A percentile compares a stretch with the other conserved stretches of the same genome.
These are phyloP conservation scores for Axea sp. DNA, from an alignment of 2,888 invertebrate species.

Conservation along the genomic window DNA sequence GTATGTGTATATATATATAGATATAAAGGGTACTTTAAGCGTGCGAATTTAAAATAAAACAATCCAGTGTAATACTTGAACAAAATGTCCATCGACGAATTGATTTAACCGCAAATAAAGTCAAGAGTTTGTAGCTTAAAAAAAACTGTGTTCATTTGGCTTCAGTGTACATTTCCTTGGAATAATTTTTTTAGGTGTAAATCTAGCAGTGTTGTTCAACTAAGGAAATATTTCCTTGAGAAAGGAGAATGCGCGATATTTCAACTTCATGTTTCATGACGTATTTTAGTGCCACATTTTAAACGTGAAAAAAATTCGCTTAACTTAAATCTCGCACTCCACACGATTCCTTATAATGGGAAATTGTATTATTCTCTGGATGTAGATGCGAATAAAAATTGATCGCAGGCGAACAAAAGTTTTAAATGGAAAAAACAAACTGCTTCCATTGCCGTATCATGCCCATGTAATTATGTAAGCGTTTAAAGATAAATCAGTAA, in stretches of 20 bases:
- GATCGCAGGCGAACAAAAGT: too few relatives aligned
- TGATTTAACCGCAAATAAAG: too few relatives aligned
- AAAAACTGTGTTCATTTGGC: slow-evolving; percentile 12
- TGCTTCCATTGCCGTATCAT: too few relatives aligned
- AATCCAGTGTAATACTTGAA: too few relatives aligned
- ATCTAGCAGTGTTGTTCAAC: slow-evolving; percentile 40
- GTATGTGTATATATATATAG: too few relatives aligned
- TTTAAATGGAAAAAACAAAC: slow-evolving; percentile 7
- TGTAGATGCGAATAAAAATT: too few relatives aligned
- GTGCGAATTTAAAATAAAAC: too few relatives aligned
- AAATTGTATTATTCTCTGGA: slow-evolving; percentile 22
- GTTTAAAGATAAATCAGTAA: not conserved
- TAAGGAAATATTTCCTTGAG: slow-evolving; percentile 46
- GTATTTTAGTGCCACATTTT: slow-evolving; percentile 20
- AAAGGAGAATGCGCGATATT: slow-evolving; percentile 24
- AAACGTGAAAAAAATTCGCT: slow-evolving; percentile 23
- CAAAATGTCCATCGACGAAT: too few relatives aligned
- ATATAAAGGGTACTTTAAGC: too few relatives aligned
- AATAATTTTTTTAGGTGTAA: slow-evolving; percentile 46
- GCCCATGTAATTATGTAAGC: slow-evolving; percentile 14
- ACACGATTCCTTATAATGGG: slow-evolving; percentile 2
- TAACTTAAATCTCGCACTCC: slow-evolving; percentile 6
- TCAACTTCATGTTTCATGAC: slow-evolving; percentile 40
- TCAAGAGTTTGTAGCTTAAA: too few relatives aligned
- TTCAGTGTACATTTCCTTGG: slow-evolving; percentile 23